Evolutionary conservation across 1,140 invertebrate species (phyloP).

Genomic region (Drosophila subobscura): DNA sequence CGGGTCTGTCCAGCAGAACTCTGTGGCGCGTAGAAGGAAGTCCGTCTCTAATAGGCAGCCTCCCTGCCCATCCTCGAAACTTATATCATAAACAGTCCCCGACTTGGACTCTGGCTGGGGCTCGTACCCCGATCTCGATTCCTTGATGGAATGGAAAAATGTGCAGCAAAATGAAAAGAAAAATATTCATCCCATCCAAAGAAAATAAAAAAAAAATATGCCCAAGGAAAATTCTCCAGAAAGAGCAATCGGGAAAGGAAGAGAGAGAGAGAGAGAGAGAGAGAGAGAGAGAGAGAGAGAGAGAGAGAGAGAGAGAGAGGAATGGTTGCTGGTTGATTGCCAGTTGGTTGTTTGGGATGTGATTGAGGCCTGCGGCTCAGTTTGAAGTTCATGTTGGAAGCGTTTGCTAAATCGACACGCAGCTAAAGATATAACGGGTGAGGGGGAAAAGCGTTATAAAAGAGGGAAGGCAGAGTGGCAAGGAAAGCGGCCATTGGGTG

Average conservation of each 20-base stretch:
- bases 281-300: constrained; percentile 2
- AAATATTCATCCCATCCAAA: constrained; percentile 30
- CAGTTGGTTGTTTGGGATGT: constrained; percentile 37
- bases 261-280: not conserved
- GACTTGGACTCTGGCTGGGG: too few relatives aligned
- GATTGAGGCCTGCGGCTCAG: constrained; percentile 51
- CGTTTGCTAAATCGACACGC: constrained; percentile 48
- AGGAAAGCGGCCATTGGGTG: not conserved
- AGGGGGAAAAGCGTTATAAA: constrained; percentile 21
- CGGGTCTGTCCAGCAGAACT: constrained; percentile 23
- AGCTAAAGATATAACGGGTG: constrained; percentile 20
- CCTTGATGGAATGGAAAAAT: constrained; percentile 81
- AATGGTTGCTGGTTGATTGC: constrained; percentile 17
- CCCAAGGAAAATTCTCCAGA: constrained; percentile 19
- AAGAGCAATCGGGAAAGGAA: constrained; percentile 21
- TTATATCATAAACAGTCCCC: constrained; percentile 73
- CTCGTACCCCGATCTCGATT: constrained; percentile 46
- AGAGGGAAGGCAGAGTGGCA: constrained; percentile 17
- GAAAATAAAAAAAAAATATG: constrained; percentile 44
- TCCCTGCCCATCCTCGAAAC: constrained; percentile 49
- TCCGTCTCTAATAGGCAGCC: constrained; percentile 73
- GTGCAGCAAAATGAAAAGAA: constrained; percentile 70
- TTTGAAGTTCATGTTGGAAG: constrained; percentile 48
- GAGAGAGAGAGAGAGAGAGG: not conserved
- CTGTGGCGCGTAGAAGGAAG: constrained; percentile 47